phyloP scores from a whole-genome alignment of 2,113 vertebrate species.

The Gadus chalcogrammus region DNA sequence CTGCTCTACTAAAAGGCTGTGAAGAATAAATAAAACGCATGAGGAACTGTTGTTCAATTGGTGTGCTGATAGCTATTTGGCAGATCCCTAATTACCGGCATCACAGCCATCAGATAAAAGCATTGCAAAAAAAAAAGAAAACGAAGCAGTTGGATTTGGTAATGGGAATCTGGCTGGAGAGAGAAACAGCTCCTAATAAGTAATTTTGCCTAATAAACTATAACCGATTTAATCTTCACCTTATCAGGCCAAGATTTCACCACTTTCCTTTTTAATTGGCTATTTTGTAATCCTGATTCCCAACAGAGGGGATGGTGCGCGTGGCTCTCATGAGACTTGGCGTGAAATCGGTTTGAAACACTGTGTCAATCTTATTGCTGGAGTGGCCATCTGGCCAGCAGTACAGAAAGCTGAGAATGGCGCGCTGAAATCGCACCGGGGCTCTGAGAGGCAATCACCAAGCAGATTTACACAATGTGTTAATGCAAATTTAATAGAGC shows the following conservation, averaged over 20 bases:
- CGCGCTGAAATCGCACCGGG: slow-evolving; percentile 79
- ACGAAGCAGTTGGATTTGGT: slow-evolving; percentile 68
- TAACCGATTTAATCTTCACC: slow-evolving; percentile 82
- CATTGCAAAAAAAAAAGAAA: slow-evolving; percentile 70
- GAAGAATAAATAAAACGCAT: slow-evolving; percentile 62
- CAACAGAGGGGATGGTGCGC: slow-evolving; percentile 89
- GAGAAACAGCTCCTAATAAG: slow-evolving; percentile 77
- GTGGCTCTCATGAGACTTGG: slow-evolving; percentile 87
- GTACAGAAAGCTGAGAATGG: slow-evolving; percentile 82
- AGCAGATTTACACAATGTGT: slow-evolving; percentile 78
- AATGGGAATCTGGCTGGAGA: slow-evolving; percentile 80
- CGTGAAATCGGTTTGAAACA: slow-evolving; percentile 99
- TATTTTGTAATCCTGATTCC: slow-evolving; percentile 99
- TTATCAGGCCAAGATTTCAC: slow-evolving; percentile 90
- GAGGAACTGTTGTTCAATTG: slow-evolving; percentile 65
- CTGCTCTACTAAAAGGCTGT: slow-evolving; percentile 52
- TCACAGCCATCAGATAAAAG: slow-evolving; percentile 70
- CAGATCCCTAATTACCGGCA: slow-evolving; percentile 72
- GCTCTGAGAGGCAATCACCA: slow-evolving; percentile 84
- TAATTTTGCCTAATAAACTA: slow-evolving; percentile 84
- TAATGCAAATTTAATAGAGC: slow-evolving; percentile 81
- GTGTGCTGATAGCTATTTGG: slow-evolving; percentile 69
- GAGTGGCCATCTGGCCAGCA: slow-evolving; percentile 96
- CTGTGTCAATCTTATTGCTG: slow-evolving; percentile 92
- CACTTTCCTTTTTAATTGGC: slow-evolving; percentile 96